Evolutionary conservation across 2,113 vertebrate genomes (phyloP), one percentile per base, ranked within the genome.

Genomic region (Lipophrys pholis): DNA sequence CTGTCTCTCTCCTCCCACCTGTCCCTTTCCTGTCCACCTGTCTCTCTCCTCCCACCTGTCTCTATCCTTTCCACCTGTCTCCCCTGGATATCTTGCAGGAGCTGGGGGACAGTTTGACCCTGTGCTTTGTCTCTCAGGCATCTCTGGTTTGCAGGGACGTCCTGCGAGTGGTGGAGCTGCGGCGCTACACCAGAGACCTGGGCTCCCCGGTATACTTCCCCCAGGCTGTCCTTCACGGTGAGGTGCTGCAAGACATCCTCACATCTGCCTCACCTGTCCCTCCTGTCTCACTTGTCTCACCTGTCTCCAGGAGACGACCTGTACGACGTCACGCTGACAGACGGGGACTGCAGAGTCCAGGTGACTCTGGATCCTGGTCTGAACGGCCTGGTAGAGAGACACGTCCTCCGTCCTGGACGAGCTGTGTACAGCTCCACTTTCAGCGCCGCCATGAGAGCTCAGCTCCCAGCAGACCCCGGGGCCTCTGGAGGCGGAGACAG

Each of bases 291-390:
- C 21, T 4, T 30, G 21, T 30, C 21, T 30, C 21, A 30, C 21
- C 21, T n/a, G 59, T 76, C 46, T 57, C 53, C 68, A 87, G 89
- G 85, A 8, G 86, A 88, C 0, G 80, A 90, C 82, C 65, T 94
- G 42, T 95, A 92, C 12, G 94, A 95, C 60, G 38, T 91, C n/a
- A 93, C 84, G 0, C 61, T 95, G 66, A 85, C 83, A 0, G 94
- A 95, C 7, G 84, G 90, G 0, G 83, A 93, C 78, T 93, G 94
- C 76, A 55, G 84, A 15, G 63, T 94, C 0, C 81, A 82, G 3
- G 92, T 89, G 4, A 90, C 93, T 0, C 72, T 95, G 72, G 92
- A 93, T 48, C 93, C 93, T 0, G 54, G 66, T 39, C 81, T 95
- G 11, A 93, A 93, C 80, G 57, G 12, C 21, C 73, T 92, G 72